These are phyloP conservation scores for Rhagophthalmus giganteus DNA, from an alignment of 2,888 invertebrate species.

Conservation along the genomic window DNA sequence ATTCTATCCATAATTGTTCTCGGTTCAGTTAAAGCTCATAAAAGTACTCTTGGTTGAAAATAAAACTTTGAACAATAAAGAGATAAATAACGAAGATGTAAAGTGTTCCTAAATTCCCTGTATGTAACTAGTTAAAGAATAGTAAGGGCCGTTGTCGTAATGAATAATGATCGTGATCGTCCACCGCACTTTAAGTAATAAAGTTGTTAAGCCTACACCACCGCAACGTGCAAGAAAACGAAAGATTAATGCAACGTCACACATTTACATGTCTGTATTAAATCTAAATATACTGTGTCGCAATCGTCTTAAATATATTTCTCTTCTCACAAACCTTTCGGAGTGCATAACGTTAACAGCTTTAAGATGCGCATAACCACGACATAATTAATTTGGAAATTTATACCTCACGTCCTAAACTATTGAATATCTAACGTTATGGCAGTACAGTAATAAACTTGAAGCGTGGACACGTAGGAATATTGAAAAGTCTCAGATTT, in stretches of 20 bases:
- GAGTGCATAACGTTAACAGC: too few species aligned
- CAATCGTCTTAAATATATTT: too few species aligned
- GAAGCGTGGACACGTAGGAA: slow-evolving; percentile 32
- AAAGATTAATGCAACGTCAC: slow-evolving; percentile 30
- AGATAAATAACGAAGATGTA: too few species aligned
- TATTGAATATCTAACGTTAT: slow-evolving; percentile 12
- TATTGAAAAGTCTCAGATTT: slow-evolving; percentile 44
- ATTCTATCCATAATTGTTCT: slow-evolving; percentile 13
- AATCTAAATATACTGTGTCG: slow-evolving; percentile 21
- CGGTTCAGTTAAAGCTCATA: too few species aligned
- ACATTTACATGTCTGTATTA: slow-evolving; percentile 22
- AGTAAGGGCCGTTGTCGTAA: slow-evolving; percentile 17
- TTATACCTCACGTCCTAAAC: slow-evolving; percentile 14
- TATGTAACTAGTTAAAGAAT: too few species aligned
- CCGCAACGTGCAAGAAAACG: slow-evolving; percentile 20
- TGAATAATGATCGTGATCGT: slow-evolving; percentile 29
- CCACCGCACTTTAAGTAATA: slow-evolving; percentile 25
- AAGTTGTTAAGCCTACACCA: slow-evolving; percentile 32
- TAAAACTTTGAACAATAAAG: too few species aligned
- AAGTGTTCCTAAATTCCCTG: too few species aligned
- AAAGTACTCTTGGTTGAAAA: too few species aligned
- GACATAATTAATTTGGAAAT: slow-evolving; percentile 20
- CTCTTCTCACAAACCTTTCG: too few species aligned
- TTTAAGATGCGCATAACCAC: too few species aligned
- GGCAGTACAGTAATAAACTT: slow-evolving; percentile 28